These are phyloP conservation scores for Nannoperca obscura DNA, from an alignment of 2,797 vertebrate species.

Conservation along the genomic window DNA sequence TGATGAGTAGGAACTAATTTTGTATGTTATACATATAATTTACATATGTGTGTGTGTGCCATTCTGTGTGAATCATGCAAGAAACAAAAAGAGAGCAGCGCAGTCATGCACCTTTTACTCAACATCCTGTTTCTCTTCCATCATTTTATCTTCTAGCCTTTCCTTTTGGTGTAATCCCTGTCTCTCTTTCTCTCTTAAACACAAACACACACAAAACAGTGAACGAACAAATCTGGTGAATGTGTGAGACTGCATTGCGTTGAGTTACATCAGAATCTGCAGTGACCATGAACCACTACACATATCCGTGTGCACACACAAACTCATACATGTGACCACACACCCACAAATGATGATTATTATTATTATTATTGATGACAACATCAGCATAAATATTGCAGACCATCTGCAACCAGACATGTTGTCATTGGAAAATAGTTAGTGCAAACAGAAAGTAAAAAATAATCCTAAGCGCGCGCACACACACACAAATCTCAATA, in stretches of 20 bases:
- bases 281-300: slow-evolving; percentile 28
- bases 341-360: slow-evolving; percentile 1
- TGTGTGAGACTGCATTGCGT: slow-evolving; percentile 36
- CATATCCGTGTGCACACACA: background rate
- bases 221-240: slow-evolving; percentile 4
- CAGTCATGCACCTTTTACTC: slow-evolving; percentile 11
- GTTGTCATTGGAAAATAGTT: background rate
- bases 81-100: background rate
- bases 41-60: background rate
- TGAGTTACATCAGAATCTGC: slow-evolving; percentile 64
- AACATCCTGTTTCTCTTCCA: background rate
- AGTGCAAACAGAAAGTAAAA: background rate
- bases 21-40: background rate
- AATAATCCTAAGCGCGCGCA: background rate
- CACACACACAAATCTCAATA: background rate
- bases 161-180: slow-evolving; percentile 3
- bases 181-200: background rate
- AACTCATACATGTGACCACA: background rate
- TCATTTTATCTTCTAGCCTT: background rate
- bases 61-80: background rate
- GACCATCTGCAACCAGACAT: slow-evolving; percentile 7
- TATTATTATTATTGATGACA: too few species aligned
- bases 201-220: background rate
- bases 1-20: background rate
- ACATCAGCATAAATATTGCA: background rate